These are phyloP conservation scores for Prosapia bicincta DNA, from an alignment of 2,888 invertebrate species.

Conservation along the genomic window DNA sequence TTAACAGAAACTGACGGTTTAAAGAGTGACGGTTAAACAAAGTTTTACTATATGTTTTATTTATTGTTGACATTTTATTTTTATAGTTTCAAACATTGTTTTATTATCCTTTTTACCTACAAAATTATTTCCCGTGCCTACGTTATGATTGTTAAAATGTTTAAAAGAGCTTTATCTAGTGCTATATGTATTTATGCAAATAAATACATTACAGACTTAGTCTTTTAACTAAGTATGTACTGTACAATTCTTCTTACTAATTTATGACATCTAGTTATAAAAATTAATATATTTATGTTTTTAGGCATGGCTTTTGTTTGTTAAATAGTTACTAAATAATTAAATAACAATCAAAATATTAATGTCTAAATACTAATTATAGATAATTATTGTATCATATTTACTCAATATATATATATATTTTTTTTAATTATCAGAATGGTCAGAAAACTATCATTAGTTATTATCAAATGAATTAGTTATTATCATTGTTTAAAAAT, in stretches of 20 bases:
- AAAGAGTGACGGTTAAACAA: too few species aligned
- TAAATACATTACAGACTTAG: not conserved
- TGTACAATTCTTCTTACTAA: not conserved
- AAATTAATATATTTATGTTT: not conserved
- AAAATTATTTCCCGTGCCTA: too few species aligned
- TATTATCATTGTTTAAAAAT: not conserved
- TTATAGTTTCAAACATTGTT: too few species aligned
- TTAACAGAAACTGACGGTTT: too few species aligned
- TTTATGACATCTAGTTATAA: not conserved
- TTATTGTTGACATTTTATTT: too few species aligned
- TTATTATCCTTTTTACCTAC: too few species aligned
- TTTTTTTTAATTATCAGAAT: not conserved
- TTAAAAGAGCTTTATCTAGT: not conserved
- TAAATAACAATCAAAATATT: constrained; percentile 26
- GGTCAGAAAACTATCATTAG: not conserved
- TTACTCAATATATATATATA: too few species aligned
- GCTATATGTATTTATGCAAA: not conserved
- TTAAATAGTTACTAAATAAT: constrained; percentile 4
- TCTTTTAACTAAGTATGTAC: not conserved
- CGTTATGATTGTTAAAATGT: not conserved
- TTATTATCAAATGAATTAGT: not conserved
- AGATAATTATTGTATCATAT: constrained; percentile 12
- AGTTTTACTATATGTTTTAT: too few species aligned
- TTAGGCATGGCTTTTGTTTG: not conserved
- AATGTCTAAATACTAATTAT: constrained; percentile 23